These are phyloP conservation scores for Orchesella cincta DNA, from an alignment of 1,140 invertebrate species.

Conservation along the genomic window DNA sequence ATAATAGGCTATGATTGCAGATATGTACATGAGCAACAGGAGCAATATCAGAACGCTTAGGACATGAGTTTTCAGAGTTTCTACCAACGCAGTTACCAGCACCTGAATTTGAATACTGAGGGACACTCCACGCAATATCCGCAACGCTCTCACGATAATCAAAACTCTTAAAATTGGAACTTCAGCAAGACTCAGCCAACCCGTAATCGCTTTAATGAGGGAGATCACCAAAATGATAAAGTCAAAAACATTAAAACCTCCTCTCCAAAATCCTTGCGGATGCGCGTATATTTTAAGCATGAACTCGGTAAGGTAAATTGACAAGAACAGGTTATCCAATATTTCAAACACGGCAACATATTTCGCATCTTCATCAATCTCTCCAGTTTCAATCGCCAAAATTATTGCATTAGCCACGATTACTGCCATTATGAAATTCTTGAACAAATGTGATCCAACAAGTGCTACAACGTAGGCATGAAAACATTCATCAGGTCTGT, in stretches of 20 bases:
- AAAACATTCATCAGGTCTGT: slow-evolving; percentile 36
- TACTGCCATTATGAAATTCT: slow-evolving; percentile 38
- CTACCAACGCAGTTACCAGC: slow-evolving; percentile 40
- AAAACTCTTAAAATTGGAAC: slow-evolving; percentile 34
- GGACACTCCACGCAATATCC: slow-evolving; percentile 44
- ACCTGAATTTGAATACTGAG: slow-evolving; percentile 46
- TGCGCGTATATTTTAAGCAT: slow-evolving; percentile 39
- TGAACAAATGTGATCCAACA: slow-evolving; percentile 30
- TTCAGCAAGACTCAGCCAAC: slow-evolving; percentile 38
- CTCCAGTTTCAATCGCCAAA: slow-evolving; percentile 39
- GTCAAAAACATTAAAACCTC: slow-evolving; percentile 49
- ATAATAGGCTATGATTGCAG: slow-evolving; percentile 41
- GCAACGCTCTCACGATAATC: slow-evolving; percentile 39
- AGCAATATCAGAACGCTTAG: slow-evolving; percentile 45
- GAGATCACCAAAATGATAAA: slow-evolving; percentile 42
- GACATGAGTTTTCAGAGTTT: slow-evolving; percentile 44
- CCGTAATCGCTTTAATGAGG: slow-evolving; percentile 33
- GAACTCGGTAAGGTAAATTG: slow-evolving; percentile 10
- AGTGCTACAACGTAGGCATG: slow-evolving; percentile 37
- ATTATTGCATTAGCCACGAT: slow-evolving; percentile 42
- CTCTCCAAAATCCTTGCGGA: slow-evolving; percentile 42
- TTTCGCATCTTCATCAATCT: background rate
- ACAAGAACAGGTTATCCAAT: slow-evolving; percentile 32
- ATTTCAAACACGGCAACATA: slow-evolving; percentile 31
- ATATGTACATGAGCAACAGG: slow-evolving; percentile 44